Evolutionary conservation across 2,797 vertebrate genomes (phyloP), one percentile per base, ranked within the genome.

Genomic region (Pitangus sulphuratus): DNA sequence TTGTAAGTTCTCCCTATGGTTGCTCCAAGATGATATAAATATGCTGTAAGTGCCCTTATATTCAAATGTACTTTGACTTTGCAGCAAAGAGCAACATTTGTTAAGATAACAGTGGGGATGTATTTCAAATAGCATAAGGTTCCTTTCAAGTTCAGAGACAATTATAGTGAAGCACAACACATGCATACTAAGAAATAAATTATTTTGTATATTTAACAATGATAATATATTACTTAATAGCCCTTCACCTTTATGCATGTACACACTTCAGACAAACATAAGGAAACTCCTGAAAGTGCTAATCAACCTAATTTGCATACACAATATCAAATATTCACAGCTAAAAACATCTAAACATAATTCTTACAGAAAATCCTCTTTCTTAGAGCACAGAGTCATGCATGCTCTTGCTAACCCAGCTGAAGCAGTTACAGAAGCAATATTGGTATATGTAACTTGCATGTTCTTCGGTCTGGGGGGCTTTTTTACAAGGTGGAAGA

Each of bases 1-100:
- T 92, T 53, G 42, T 26, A 64, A 74, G 13, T 70, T 91, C n/a
- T 74, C 68, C 35, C 51, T 53, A 20, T 65, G 19, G 44, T 74
- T 89, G 48, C 37, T 48, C 28, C 31, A 87, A 9, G 25, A 85
- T 56, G 30, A 89, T 40, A 89, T 44, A 93, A 95, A 92, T 69
- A 70, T 26, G 31, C 28, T 87, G 12, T 44, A 93, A 93, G 14
- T 78, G 42, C 22, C 77, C 51, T 84, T 80, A 70, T 45, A 80
- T 87, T 84, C 75, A 91, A 91, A 93, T 56, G 44, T 33, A 40
- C 47, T 89, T 76, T 22, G 61, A 84, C 72, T 84, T 88, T 40
- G 19, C 66, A 57, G 50, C 18, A 76, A 78, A 93, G 20, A 88
- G n/a, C 57, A 61, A 40, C 35, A 69, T 84, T 94, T 84, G 5